A percentile compares a stretch with the other conserved stretches of the same genome.
These are phyloP conservation scores for Brachirus orientalis DNA, from an alignment of 2,113 vertebrate genomes.

Conservation along the genomic window DNA sequence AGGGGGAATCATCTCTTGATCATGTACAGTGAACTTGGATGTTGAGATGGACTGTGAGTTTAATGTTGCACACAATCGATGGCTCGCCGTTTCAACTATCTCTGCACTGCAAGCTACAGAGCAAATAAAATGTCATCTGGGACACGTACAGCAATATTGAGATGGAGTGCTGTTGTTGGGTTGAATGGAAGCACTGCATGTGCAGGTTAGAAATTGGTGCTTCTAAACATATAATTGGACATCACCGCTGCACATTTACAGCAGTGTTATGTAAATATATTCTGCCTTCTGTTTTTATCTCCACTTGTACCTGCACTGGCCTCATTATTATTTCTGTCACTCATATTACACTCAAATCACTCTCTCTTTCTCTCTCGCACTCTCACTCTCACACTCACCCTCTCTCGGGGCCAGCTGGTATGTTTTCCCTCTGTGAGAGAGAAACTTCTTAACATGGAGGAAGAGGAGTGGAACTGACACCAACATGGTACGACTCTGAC, in stretches of 20 bases:
- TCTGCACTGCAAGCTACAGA: constrained; percentile 25
- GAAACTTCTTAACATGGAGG: constrained; percentile 71
- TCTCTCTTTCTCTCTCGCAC: not conserved
- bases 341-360: not conserved
- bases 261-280: constrained; percentile 29
- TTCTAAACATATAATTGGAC: constrained; percentile 44
- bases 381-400: not conserved
- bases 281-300: constrained; percentile 31
- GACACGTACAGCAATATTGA: constrained; percentile 37
- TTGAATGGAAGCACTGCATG: constrained; percentile 28
- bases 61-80: constrained; percentile 31
- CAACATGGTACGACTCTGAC: constrained; percentile 59
- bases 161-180: constrained; percentile 23
- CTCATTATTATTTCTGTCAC: constrained; percentile 36
- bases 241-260: constrained; percentile 20
- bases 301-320: constrained; percentile 23
- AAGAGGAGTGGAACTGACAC: constrained; percentile 73
- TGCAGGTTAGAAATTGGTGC: constrained; percentile 6
- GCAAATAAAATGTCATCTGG: constrained; percentile 60
- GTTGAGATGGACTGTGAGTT: constrained; percentile 3
- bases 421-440: constrained; percentile 43
- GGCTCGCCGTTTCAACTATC: constrained; percentile 36
- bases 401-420: constrained; percentile 47
- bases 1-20: constrained; percentile 2
- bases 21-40: not conserved